A percentile compares a stretch with the other conserved stretches of the same genome.
Conservation (phyloP, 2,797 vertebrate genomes). For the Microctenopoma lineatum region DNA sequence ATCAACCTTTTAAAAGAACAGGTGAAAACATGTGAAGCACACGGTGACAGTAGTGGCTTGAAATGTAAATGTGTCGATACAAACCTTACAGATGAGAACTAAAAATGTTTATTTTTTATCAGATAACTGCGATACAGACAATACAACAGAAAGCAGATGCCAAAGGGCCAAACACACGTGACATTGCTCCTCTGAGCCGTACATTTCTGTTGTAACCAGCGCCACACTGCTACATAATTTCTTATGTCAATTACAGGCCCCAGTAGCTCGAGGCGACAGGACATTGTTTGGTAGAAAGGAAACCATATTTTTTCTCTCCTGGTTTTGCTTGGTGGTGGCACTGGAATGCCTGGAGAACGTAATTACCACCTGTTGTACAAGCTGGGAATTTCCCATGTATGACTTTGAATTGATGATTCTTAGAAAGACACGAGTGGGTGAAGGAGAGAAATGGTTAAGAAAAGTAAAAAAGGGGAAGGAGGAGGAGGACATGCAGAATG, state of each 20-base stretch:
- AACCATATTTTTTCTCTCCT: constrained; percentile 19
- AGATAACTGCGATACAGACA: too few relatives aligned
- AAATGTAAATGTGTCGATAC: too few relatives aligned
- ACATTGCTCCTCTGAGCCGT: background rate
- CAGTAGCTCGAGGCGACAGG: constrained; percentile 27
- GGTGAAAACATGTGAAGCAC: background rate
- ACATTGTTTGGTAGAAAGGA: constrained; percentile 31
- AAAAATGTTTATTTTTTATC: too few relatives aligned
- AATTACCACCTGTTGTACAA: constrained; percentile 58
- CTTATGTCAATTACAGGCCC: constrained; percentile 25
- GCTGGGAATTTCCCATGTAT: constrained; percentile 52
- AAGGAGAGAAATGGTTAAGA: constrained; percentile 1
- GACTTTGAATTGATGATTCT: constrained; percentile 32
- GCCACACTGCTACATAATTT: constrained; percentile 9
- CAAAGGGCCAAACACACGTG: background rate
- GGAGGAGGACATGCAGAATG: background rate
- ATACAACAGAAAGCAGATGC: background rate
- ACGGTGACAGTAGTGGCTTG: too few relatives aligned
- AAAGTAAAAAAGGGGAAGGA: background rate
- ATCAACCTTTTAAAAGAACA: background rate
- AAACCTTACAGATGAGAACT: too few relatives aligned
- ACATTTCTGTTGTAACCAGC: background rate
- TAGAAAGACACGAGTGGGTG: constrained; percentile 21
- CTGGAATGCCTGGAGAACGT: constrained; percentile 61
- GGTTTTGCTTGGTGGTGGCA: constrained; percentile 41